These are phyloP conservation scores for Philonicus albiceps DNA, from an alignment of 2,888 invertebrate genomes.

Conservation along the genomic window DNA sequence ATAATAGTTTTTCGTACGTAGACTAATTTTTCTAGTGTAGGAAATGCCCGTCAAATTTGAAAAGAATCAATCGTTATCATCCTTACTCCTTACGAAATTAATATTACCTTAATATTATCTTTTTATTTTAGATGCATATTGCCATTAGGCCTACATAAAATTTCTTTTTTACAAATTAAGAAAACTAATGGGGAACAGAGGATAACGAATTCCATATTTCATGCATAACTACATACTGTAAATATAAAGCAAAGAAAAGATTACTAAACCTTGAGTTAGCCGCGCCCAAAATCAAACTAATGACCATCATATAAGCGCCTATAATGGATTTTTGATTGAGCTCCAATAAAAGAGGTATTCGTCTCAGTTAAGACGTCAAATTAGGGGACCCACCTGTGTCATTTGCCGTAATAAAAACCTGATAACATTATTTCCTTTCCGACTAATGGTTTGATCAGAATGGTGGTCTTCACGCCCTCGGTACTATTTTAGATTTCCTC, in stretches of 20 bases:
- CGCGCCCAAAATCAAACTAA: background rate
- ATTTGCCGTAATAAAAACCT: background rate
- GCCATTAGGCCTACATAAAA: background rate
- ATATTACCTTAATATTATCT: no score
- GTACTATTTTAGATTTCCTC: background rate
- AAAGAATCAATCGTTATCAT: no score
- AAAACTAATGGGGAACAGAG: background rate
- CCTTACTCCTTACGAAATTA: no score
- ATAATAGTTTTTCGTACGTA: no score
- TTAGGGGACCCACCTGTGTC: background rate
- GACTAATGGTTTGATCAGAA: background rate
- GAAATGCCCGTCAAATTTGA: no score
- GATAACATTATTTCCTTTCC: background rate
- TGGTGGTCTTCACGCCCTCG: background rate
- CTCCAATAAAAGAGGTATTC: background rate
- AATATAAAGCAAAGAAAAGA: background rate
- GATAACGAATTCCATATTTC: background rate
- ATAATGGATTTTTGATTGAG: background rate
- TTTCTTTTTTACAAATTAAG: background rate
- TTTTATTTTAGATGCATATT: no score
- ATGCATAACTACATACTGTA: background rate
- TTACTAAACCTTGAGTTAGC: background rate
- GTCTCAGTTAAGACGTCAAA: background rate
- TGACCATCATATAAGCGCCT: background rate
- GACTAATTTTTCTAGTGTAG: no score